Evolutionary conservation across 2,888 invertebrate genomes (phyloP).

Genomic region (Microchrysa polita): DNA sequence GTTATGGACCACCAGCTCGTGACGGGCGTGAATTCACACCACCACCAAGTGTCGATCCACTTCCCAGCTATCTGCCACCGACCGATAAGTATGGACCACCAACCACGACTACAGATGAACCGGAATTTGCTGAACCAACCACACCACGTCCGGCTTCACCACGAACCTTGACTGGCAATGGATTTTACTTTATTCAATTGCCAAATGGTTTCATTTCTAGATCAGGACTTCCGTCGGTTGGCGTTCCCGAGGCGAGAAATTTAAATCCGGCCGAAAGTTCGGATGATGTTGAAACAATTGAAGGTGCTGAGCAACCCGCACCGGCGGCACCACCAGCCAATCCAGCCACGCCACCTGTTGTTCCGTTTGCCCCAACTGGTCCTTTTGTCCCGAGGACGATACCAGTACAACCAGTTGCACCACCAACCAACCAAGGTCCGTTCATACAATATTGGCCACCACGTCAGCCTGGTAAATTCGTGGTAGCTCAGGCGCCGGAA

Average conservation of each 20-base stretch:
- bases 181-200: conserved; percentile 38
- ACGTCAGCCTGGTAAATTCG: conserved; percentile 4
- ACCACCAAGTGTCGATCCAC: conserved; percentile 28
- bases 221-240: conserved; percentile 13
- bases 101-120: conserved; percentile 19
- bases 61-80: conserved; percentile 28
- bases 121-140: conserved; percentile 1
- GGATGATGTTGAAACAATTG: conserved; percentile 2
- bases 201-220: conserved; percentile 26
- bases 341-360: neutral
- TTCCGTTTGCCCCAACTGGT: neutral
- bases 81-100: conserved; percentile 37
- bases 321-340: neutral
- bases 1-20: conserved; percentile 30
- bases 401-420: neutral
- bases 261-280: neutral
- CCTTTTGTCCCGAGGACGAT: neutral
- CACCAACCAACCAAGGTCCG: neutral
- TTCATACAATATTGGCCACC: conserved; percentile 25
- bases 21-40: conserved; percentile 10
- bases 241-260: neutral
- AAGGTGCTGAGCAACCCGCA: neutral
- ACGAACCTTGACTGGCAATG: neutral
- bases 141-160: neutral
- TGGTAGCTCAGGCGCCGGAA: neutral